Evolutionary conservation across 2,797 vertebrate genomes (phyloP), one percentile per base, ranked within the genome.

Genomic region (Rhinichthys osculus): DNA sequence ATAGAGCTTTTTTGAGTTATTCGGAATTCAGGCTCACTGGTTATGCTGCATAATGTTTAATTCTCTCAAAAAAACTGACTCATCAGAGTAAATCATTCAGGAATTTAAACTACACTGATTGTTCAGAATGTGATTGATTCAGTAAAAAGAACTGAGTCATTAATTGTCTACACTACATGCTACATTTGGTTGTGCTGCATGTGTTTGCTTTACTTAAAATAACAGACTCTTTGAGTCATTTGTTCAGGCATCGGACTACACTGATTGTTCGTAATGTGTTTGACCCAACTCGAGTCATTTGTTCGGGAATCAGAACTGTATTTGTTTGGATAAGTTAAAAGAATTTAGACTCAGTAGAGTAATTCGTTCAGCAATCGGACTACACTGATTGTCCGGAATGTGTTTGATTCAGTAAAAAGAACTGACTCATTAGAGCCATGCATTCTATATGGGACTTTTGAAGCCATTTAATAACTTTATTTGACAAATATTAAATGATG

Each of bases 331-430:
- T 57, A 16, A 77, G 11, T 40, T 8, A 3, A 54, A n/a, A 14
- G 21, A 38, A 54, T 23, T 38, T 23, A 16, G 73, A 54, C 52
- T 35, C 30, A 52, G 30, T 14, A 57, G 19, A 76, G 11, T 54
- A 13, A 77, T 57, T 77, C 0, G 7, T 77, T 57, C 19, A 57
- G 50, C 19, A 77, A 23, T 38, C 21, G 2, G 3, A 40, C 74
- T 38, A 38, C 52, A 40, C 13, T 9, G 21, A 78, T 78, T 27
- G 30, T 77, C 7, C 35, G 35, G 0, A 77, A 77, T 57, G 50
- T 57, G 73, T 57, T 57, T 23, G 76, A 17, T 78, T 78, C 33
- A 38, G 21, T 57, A 38, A 57, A 77, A 57, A 35, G n/a, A 76
- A 33, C 5, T 21, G 19, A 76, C 14, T 50, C 16, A 66, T 30